Evolutionary conservation across 2,113 vertebrate species (phyloP).

Genomic region (Strix uralensis): DNA sequence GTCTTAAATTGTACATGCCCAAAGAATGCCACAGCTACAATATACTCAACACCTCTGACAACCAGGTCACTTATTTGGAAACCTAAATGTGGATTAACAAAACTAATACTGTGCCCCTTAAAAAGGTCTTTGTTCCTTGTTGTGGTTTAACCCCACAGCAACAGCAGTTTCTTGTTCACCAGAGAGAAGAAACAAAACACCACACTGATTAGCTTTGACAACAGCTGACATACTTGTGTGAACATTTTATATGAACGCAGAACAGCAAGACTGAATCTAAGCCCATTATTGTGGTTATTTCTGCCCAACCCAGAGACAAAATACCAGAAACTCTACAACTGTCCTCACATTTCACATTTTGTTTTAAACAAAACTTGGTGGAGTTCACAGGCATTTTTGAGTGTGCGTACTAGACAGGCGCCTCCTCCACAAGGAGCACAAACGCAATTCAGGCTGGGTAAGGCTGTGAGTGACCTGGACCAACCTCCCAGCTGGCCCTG

Average conservation of each 20-base stretch:
- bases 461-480: accelerated
- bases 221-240: background rate
- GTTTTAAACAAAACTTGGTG: background rate
- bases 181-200: background rate
- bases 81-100: background rate
- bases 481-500: background rate
- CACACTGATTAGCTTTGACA: background rate
- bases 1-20: background rate
- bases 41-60: background rate
- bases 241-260: background rate
- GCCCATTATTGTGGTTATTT: background rate
- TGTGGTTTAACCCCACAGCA: background rate
- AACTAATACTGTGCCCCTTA: background rate
- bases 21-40: background rate
- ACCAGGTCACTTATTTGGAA: background rate
- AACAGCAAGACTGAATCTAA: background rate
- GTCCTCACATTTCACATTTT: accelerated
- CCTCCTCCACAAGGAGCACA: background rate
- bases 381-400: background rate
- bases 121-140: background rate
- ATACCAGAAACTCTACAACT: background rate
- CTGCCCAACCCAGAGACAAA: background rate
- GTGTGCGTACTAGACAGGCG: accelerated
- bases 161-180: background rate
- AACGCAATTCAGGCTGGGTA: accelerated